These are phyloP conservation scores for Nephila pilipes DNA, from an alignment of 1,140 invertebrate genomes.

Conservation along the genomic window DNA sequence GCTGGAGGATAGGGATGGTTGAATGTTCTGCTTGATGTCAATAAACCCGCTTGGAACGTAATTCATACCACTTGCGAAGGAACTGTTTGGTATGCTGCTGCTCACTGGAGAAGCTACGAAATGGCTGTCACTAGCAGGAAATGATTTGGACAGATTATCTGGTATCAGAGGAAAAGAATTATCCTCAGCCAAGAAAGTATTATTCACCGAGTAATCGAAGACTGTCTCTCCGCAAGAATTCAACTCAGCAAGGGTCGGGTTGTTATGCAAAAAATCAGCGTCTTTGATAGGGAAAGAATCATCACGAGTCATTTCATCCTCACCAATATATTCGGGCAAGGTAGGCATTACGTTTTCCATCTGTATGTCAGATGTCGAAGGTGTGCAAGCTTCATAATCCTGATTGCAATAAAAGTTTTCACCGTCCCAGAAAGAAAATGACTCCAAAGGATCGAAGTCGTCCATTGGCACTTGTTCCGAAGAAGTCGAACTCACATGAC, in stretches of 20 bases:
- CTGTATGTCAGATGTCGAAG: background rate
- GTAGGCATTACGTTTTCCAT: constrained; percentile 55
- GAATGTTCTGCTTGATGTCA: constrained; percentile 62
- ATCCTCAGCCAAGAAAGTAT: constrained; percentile 54
- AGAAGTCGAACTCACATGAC: constrained; percentile 10
- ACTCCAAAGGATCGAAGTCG: constrained; percentile 69
- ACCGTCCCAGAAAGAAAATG: constrained; percentile 71
- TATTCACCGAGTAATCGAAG: constrained; percentile 54
- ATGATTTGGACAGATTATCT: constrained; percentile 54
- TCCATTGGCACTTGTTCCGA: constrained; percentile 74
- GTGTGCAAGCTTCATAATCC: constrained; percentile 43
- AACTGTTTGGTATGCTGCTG: constrained; percentile 25
- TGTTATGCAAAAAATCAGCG: constrained; percentile 39
- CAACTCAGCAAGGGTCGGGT: constrained; percentile 64
- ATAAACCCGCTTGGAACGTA: constrained; percentile 52
- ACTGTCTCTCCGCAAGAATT: constrained; percentile 45
- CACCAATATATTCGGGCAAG: constrained; percentile 39
- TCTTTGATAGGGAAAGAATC: constrained; percentile 38
- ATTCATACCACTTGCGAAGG: constrained; percentile 53
- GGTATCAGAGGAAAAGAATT: constrained; percentile 25
- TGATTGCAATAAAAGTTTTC: constrained; percentile 72
- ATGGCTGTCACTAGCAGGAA: constrained; percentile 47
- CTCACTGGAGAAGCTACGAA: constrained; percentile 58
- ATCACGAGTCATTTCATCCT: constrained; percentile 66
- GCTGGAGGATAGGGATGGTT: constrained; percentile 61